These are phyloP conservation scores for Pelecanus crispus DNA, from an alignment of 2,113 vertebrate genomes.

Conservation along the genomic window DNA sequence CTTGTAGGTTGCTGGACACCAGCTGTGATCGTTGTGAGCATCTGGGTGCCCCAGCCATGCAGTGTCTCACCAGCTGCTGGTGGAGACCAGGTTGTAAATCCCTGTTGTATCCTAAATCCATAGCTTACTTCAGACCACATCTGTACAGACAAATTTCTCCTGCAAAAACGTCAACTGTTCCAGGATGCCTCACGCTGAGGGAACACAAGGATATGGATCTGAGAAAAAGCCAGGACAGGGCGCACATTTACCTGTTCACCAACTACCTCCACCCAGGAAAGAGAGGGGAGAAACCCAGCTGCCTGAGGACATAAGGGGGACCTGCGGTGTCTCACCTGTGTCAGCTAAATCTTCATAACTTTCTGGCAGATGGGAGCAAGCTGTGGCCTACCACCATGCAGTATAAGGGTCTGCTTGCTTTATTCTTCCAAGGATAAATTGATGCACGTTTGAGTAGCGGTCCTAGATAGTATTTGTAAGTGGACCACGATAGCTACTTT, in stretches of 20 bases:
- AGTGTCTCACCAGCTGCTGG: too few species aligned
- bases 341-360: background rate
- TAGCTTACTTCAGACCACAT: background rate
- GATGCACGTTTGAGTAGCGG: background rate
- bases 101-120: background rate
- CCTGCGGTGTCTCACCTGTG: background rate
- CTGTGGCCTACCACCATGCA: background rate
- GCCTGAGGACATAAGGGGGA: background rate
- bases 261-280: background rate
- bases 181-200: background rate
- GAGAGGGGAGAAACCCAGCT: background rate
- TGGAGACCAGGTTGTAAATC: background rate
- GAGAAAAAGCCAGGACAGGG: background rate
- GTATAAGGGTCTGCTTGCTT: background rate
- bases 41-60: background rate
- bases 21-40: background rate
- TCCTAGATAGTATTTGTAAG: background rate
- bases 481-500: background rate
- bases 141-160: background rate
- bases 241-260: background rate
- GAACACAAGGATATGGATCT: background rate
- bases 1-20: background rate
- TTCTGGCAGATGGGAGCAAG: background rate
- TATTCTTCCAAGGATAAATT: background rate
- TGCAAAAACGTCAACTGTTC: background rate